Base-by-base conservation (phyloP, 2,888 invertebrate genomes). In the Melanophora roralis region DNA sequence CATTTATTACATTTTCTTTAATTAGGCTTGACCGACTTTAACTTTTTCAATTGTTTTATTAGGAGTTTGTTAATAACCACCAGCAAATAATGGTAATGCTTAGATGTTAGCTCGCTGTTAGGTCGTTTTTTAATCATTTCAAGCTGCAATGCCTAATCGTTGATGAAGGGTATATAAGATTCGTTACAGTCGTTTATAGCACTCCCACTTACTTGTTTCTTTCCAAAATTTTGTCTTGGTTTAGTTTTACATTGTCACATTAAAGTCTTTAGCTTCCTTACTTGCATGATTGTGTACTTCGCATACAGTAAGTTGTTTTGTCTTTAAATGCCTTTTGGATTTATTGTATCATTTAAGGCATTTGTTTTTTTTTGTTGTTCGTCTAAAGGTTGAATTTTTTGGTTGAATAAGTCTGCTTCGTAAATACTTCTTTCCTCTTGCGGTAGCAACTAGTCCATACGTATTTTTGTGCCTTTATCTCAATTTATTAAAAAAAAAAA, bases 241-340 rank as follows among this genome's bases (percentile, higher is more conserved):
- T 72, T 43, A 47, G 36, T 72, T 14, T 40, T 43, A 72, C 43
- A 72, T 45, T 55, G 55, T 64, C 57, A 47, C 45, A 55, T 64
- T 64, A 55, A 55, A 45, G 38, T 60, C 11, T 72, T 62, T 36
- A 36, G 51, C 53, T 67, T 40, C 27, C 49, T 32, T 16, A 49
- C 23, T 55, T 64, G 45, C 38, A 38, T 43, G 47, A 43, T 16
- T 68, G 64, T 76, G 64, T 43, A 71, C 64, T 71, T 76, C 64
- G 64, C 32, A 43, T 49, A 68, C 55, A 19, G 55, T 55, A n/a
- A 68, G 23, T 75, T 55, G 16, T 59, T 59, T 74, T 9, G 16
- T 60, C 36, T 53, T 75, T n/a, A 34, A 51, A 34, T 7, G 23
- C 21, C 34, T 65, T 75, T 67, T 12, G n/a, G 12, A 1, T 27